Conservation (phyloP, 2,113 vertebrate species). For the Dasypus novemcinctus region DNA sequence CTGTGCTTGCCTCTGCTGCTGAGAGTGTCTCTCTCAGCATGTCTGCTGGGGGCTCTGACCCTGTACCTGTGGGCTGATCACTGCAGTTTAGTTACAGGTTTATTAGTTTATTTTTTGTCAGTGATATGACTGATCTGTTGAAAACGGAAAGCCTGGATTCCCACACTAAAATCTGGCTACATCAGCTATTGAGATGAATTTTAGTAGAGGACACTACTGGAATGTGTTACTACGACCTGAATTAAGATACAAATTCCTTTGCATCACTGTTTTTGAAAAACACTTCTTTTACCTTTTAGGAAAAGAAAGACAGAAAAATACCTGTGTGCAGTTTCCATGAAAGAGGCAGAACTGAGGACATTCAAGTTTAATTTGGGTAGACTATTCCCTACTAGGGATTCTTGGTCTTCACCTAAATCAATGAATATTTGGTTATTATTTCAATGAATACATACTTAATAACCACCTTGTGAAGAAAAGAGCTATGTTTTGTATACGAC, state of each 20-base stretch:
- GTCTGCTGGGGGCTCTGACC: rapidly evolving
- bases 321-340: neutral
- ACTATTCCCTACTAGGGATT: no score
- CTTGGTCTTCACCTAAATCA: neutral
- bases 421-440: neutral
- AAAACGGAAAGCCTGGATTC: neutral
- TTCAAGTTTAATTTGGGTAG: neutral
- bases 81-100: rapidly evolving
- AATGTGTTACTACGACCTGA: neutral
- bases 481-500: neutral
- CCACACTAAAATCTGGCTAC: rapidly evolving
- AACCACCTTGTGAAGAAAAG: neutral
- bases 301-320: neutral
- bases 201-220: neutral
- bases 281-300: neutral
- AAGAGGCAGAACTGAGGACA: neutral
- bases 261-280: neutral
- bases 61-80: rapidly evolving
- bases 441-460: neutral
- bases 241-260: neutral
- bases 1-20: rapidly evolving
- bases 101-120: neutral
- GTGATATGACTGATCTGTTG: neutral
- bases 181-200: neutral
- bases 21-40: rapidly evolving